Percentiles rank a stretch among this genome's conserved stretches.
Evolutionary conservation across 2,113 vertebrate genomes (phyloP).

Genomic region (Gobio gobio): DNA sequence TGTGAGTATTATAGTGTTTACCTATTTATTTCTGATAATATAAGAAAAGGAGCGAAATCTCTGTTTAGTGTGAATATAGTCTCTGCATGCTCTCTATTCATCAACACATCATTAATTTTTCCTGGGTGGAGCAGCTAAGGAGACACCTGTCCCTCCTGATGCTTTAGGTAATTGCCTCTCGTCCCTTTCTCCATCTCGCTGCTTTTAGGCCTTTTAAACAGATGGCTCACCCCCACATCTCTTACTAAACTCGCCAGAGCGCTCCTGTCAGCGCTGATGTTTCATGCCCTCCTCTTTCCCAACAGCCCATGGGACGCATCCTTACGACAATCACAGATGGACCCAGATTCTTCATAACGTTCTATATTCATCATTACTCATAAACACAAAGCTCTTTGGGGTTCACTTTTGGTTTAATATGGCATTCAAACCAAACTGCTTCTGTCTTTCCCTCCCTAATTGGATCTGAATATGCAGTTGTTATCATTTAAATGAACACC

Average conservation of each 20-base stretch:
- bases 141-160: slow-evolving; percentile 50
- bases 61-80: neutral
- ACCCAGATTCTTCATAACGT: slow-evolving; percentile 60
- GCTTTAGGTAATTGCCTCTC: slow-evolving; percentile 64
- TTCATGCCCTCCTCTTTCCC: slow-evolving; percentile 45
- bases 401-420: slow-evolving; percentile 72
- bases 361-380: slow-evolving; percentile 77
- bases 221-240: slow-evolving; percentile 40
- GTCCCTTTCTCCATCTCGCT: slow-evolving; percentile 35
- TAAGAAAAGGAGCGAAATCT: neutral
- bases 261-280: neutral
- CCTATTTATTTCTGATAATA: too few relatives aligned
- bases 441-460: slow-evolving; percentile 68
- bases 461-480: slow-evolving; percentile 73
- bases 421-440: slow-evolving; percentile 63
- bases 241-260: neutral
- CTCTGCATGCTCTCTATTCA: slow-evolving; percentile 43
- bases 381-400: slow-evolving; percentile 68
- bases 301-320: slow-evolving; percentile 39
- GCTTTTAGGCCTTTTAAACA: slow-evolving; percentile 21
- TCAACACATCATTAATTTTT: slow-evolving; percentile 65
- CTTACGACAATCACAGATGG: slow-evolving; percentile 46
- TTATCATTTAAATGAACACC: slow-evolving; percentile 78
- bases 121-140: slow-evolving; percentile 59
- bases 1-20: too few relatives aligned